Base-by-base conservation (phyloP, 2,888 invertebrate species). In the Caradrina kadenii region DNA sequence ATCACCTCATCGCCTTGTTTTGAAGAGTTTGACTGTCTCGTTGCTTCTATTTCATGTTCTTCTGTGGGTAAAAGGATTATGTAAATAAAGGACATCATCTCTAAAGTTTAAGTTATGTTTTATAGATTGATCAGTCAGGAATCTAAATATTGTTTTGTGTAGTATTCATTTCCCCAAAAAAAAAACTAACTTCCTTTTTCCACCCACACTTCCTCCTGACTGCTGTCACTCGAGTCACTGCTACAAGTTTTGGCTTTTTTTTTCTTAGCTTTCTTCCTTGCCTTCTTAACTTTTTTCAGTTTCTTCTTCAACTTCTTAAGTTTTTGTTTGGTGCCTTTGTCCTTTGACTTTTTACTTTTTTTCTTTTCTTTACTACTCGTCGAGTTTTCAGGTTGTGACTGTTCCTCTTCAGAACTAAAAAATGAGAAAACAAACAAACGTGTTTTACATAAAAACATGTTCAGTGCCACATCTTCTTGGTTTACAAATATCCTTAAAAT, bases 121-220 rank as follows among this genome's bases (percentile, higher is more conserved):
- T 39, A 39, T 35, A 35, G 35, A 39, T 39, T 35, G 8, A 39
- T 39, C 39, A 39, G 13, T 39, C 39, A 39, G 11, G 11, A 39
- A 39, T 39, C 39, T 13, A 3, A 39, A 39, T 39, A 39, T 39
- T 39, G 13, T 2, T 39, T 39, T 1, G 13, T 39, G 39, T 13
- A 26, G 4, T 26, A 26, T 26, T 26, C 2, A 42, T 42, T 3
- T 42, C 42, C 3, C 17, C 6, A 17, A 17, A 17, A 17, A 17
- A 17, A 17, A 17, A 6, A 45, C 93, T 91, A 84, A 96, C 92
- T 93, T 83, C 96, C 96, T 93, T 97, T 97, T 87, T 97, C 97
- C 1, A 97, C 96, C 97, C 97, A 98, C 67, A 96, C 91, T 70
- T 97, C 97, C 72, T 96, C 96, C 35, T 92, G 94, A 31, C 76